These are phyloP conservation scores for Stichopus horrens DNA, from an alignment of 53 echinoderm and acorn worm species.

Conservation along the genomic window DNA sequence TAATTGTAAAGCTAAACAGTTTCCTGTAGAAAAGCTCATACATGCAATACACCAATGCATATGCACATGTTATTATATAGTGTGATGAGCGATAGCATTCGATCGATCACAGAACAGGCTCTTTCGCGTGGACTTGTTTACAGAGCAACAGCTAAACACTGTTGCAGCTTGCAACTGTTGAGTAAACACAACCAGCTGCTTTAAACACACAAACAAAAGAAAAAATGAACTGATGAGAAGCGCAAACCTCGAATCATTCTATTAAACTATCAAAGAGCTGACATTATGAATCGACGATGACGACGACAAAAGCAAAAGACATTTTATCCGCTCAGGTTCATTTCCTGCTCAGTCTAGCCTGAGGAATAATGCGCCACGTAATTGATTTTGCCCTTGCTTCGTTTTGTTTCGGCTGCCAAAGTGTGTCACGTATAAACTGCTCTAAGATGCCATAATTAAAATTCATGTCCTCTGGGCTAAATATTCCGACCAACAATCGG, in stretches of 20 bases:
- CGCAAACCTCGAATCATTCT: background rate
- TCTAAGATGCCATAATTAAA: slow-evolving; percentile 20
- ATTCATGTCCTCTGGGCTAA: background rate
- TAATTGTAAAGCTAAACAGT: no score
- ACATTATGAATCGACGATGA: background rate
- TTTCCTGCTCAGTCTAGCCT: slow-evolving; percentile 17
- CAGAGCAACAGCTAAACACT: no score
- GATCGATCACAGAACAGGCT: no score
- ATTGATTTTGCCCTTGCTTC: slow-evolving; percentile 3
- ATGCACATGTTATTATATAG: no score
- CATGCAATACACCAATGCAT: no score
- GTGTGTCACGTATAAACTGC: background rate
- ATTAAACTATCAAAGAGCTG: background rate
- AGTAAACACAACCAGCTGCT: background rate
- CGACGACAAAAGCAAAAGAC: slow-evolving; percentile 9
- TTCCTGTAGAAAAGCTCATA: no score
- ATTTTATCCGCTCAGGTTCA: slow-evolving; percentile 31
- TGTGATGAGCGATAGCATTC: no score
- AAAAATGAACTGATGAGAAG: background rate
- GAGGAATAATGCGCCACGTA: background rate
- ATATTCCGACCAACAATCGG: background rate
- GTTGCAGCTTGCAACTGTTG: no score
- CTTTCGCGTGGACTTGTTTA: no score
- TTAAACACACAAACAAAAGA: background rate
- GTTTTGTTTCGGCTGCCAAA: background rate